phyloP scores from a whole-genome alignment of 1,140 invertebrate species.

The Rhizoglyphus robini region DNA sequence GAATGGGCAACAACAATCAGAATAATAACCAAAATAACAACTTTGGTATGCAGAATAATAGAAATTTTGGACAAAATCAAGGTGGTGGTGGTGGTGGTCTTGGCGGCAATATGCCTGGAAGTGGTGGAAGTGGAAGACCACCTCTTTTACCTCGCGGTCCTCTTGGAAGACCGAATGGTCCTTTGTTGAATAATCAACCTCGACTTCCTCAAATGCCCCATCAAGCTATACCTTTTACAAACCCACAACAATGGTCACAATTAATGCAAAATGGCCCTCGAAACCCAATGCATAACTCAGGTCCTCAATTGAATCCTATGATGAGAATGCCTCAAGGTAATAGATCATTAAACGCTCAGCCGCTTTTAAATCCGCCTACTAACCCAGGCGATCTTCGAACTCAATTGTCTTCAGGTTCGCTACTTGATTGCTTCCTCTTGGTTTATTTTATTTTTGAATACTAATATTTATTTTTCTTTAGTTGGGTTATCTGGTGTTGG shows the following conservation, averaged over 20 bases:
- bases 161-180: not conserved
- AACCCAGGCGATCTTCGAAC: not conserved
- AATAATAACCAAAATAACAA: not conserved
- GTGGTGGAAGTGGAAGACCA: not conserved
- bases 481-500: slow-evolving; percentile 16
- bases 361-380: not conserved
- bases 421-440: not conserved
- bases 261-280: slow-evolving; percentile 7
- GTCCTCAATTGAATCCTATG: not conserved
- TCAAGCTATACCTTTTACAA: not conserved
- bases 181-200: not conserved
- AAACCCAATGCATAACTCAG: not conserved
- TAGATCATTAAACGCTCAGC: not conserved
- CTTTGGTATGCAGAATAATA: not conserved
- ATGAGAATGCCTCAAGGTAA: slow-evolving; percentile 12
- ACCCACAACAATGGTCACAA: slow-evolving; percentile 1
- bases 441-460: not conserved
- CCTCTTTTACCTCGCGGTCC: not conserved
- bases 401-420: slow-evolving; percentile 5
- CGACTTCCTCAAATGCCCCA: slow-evolving; percentile 1
- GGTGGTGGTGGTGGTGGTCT: not conserved
- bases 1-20: not conserved
- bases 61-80: not conserved
- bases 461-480: not conserved
- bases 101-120: not conserved